Base-by-base conservation (phyloP, 1,140 invertebrate species). In the Eciton burchellii region DNA sequence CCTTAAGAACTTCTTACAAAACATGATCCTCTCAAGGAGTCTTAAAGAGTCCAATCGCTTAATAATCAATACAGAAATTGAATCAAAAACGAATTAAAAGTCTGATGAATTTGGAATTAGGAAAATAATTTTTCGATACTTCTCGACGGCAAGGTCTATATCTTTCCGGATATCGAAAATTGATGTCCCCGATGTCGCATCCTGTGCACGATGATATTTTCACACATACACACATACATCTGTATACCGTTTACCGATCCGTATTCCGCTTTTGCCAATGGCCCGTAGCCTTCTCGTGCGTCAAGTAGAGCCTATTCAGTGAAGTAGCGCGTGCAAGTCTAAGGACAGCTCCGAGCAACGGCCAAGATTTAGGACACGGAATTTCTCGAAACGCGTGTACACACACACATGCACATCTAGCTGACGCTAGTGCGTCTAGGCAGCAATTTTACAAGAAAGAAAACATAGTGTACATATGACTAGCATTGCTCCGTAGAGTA, bases 341-440 rank as follows among this genome's bases (percentile, higher is more conserved):
- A 84, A 83, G 81, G 79, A 79, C 86, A 76, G 71, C 83, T 83
- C 90, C 86, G 84, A 87, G 84, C 74, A 84, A 76, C 72, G 29
- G 62, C 57, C 68, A 81, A 84, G 84, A 91, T 91, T 90, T 88
- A 90, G 87, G 89, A 57, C 87, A 71, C 68, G 81, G 83, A 74
- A 84, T 87, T 59, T 83, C 84, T 89, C 85, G 74, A 72, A 63
- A 84, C 65, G 66, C 72, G 54, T 82, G 71, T 60, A 79, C 45
- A 82, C 54, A 65, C 81, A 70, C 29, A 81, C 60, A 19, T 59
- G 49, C n/a, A 70, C 62, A 77, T 66, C 83, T 60, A 83, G 24
- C 29, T 35, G 21, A 43, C n/a, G 43, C 56, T 35, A 21, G n/a
- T 21, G 56, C 16, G 16, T 70, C 4, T 19, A 72, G 16, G 16